Base-by-base conservation (phyloP, 2,113 vertebrate species). In the Fulica atra region DNA sequence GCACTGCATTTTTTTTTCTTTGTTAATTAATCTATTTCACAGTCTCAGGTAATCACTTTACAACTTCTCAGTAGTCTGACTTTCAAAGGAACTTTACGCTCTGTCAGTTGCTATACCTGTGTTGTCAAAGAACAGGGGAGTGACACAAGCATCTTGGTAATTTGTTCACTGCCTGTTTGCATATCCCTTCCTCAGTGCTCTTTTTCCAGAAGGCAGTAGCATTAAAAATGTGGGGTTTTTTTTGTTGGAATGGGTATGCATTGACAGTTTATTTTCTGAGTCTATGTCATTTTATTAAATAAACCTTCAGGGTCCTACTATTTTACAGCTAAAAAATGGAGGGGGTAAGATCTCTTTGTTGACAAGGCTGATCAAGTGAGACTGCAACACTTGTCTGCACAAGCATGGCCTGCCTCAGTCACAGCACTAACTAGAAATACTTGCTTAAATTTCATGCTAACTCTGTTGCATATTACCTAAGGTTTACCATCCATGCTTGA, bases 1-100 rank as follows among this genome's bases (percentile, higher is more conserved):
- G 81, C 77, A 93, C 54, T 92, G 82, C 65, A 87, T 65, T 69
- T 57, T 81, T 79, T 85, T 95, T 96, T 73, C 54, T 81, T 84
- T 84, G 60, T 83, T 98, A 97, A 97, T 98, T 96, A 96, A 97
- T 83, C 77, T 90, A 87, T 92, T 92, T 95, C 96, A 94, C 85
- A 96, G 94, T 96, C 86, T 95, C 74, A 95, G 89, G 60, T 77
- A 93, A 96, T 97, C 80, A 96, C 86, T 94, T 93, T 74, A 31
- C 81, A 95, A 96, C 76, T 59, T 79, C 76, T 95, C 48, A 16
- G 42, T 33, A 54, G 76, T 64, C 77, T 91, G 76, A 33, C 72
- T 89, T 92, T 89, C 76, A 94, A 96, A 96, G 74, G 68, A 97
- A 80, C 50, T 77, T 86, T 57, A 61, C 12, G 10, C 38, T 88